Conservation (phyloP, 2,797 vertebrate genomes). For the Molossus alvarezi region DNA sequence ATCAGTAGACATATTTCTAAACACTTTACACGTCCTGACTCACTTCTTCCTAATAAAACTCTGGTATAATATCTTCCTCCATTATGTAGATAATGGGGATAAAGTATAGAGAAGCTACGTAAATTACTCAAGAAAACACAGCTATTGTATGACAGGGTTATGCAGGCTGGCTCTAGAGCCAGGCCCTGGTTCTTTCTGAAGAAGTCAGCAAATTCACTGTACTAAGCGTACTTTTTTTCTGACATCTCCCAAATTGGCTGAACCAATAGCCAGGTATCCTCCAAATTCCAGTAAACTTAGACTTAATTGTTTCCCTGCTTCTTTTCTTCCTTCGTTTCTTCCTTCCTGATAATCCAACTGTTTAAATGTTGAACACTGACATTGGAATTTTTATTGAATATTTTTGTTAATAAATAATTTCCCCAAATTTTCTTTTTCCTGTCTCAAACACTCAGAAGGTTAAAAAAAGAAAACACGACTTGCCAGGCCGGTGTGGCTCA, state of each 20-base stretch:
- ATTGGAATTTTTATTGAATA: background rate
- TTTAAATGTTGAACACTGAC: background rate
- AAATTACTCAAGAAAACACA: background rate
- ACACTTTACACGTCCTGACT: background rate
- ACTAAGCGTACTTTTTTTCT: background rate
- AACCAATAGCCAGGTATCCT: background rate
- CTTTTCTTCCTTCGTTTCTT: background rate
- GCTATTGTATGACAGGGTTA: background rate
- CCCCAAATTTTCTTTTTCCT: background rate
- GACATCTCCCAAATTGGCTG: background rate
- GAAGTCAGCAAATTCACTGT: background rate
- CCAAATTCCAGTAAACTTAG: conserved; percentile 7
- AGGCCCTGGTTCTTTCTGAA: background rate
- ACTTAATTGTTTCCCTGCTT: background rate
- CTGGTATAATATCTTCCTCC: background rate
- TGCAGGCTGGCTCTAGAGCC: background rate
- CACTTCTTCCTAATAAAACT: background rate
- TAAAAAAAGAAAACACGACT: background rate
- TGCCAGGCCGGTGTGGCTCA: too few species aligned
- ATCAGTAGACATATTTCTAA: background rate
- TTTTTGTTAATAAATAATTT: background rate
- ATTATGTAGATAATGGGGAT: background rate
- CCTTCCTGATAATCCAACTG: background rate
- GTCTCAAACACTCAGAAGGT: background rate
- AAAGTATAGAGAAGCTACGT: background rate